Base-by-base conservation (phyloP, 2,888 invertebrate species). In the Acanthoscelides obtectus region DNA sequence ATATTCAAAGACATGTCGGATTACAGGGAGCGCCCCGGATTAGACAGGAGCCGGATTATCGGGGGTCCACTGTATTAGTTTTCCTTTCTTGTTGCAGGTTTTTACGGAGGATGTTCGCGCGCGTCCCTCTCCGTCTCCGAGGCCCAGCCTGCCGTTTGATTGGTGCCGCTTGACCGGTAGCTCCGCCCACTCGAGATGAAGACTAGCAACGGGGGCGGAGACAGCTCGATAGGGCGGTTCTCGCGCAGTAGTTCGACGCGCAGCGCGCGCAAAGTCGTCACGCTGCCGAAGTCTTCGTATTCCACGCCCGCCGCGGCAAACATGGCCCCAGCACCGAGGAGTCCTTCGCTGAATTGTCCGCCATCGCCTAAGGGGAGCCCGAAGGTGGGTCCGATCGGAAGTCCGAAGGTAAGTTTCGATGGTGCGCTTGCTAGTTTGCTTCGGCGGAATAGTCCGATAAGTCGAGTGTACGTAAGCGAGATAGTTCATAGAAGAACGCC, bases 281-380 rank as follows among this genome's bases (percentile, higher is more conserved):
- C 70, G 21, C 74, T 82, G 17, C 82, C 83, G 21, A 83, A 84
- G 75, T 81, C 81, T 22, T 82, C 83, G 0, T 84, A 81, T 74
- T 83, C 83, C 0, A 82, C 84, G 4, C 82, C 83, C 3, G 78
- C 82, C 2, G 77, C 81, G 0, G 77, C 45, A 17, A 45, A 12
- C 45, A 12, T 45, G 5, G 45, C 17, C 1, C 45, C 45, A 12
- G 45, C 81, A 0, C 79, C 83, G 3, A 79, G 80, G 64, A 85
- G 84, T 74, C 84, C 84, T 12, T 79, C 81, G 1, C 70, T 79
- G 22, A 66, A 66, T 1, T 66, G 66, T 12, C 20, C 21, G 8
- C 22, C 66, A 17, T 20, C 20, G 66, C 66, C 66, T 12, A 45
- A 45, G 17, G 45, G 45, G 12, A 45, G 45, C 17, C 45, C 45